Percentiles rank a stretch among this genome's conserved stretches.
These are phyloP conservation scores for Etheostoma cragini DNA, from an alignment of 2,113 vertebrate species.

Conservation along the genomic window DNA sequence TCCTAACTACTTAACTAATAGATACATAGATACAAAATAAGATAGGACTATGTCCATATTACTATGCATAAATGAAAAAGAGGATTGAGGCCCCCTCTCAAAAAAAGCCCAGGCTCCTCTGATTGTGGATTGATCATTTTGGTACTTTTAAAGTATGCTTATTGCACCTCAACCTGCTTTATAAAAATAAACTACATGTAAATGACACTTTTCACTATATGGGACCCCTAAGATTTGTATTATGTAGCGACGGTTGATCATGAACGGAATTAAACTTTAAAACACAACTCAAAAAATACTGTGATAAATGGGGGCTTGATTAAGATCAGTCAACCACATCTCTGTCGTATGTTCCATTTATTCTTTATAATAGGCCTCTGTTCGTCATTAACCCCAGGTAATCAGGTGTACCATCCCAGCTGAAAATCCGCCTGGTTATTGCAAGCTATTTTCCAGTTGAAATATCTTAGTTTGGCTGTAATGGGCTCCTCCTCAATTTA, in stretches of 20 bases:
- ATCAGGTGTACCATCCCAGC: slow-evolving; percentile 45
- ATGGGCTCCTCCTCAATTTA: slow-evolving; percentile 69
- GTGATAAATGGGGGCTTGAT: background rate
- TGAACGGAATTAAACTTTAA: background rate
- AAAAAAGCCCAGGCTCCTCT: background rate
- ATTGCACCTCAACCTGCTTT: too few relatives aligned
- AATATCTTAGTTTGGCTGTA: slow-evolving; percentile 58
- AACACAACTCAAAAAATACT: background rate
- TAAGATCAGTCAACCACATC: slow-evolving; percentile 25
- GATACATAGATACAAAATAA: too few relatives aligned
- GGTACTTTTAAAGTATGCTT: too few relatives aligned
- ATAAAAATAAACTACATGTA: too few relatives aligned
- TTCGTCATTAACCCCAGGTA: slow-evolving; percentile 62
- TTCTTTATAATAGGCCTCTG: slow-evolving; percentile 29
- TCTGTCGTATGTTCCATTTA: slow-evolving; percentile 46
- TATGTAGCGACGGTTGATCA: background rate
- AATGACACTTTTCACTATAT: too few relatives aligned
- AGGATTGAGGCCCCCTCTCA: background rate
- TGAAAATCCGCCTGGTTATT: slow-evolving; percentile 47
- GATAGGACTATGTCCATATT: too few relatives aligned
- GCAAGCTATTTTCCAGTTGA: slow-evolving; percentile 70
- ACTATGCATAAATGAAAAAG: too few relatives aligned
- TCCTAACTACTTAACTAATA: background rate
- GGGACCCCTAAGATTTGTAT: background rate
- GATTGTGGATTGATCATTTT: too few relatives aligned